Evolutionary conservation across 1,140 invertebrate genomes (phyloP).

Genomic region (Lepidostoma basale): DNA sequence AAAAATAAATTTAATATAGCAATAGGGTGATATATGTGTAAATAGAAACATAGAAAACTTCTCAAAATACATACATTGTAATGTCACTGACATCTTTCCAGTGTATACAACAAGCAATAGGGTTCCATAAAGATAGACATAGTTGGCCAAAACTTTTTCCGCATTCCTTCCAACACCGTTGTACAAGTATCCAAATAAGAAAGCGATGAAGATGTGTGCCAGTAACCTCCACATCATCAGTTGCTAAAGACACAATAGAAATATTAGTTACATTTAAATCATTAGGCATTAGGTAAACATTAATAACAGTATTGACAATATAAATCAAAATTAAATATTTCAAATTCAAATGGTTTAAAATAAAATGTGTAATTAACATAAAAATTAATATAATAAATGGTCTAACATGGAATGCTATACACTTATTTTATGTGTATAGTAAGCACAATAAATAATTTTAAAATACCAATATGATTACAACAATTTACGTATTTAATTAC

Average conservation of each 20-base stretch:
- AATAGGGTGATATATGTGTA: not conserved
- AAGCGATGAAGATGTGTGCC: constrained; percentile 81
- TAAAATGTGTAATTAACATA: no score
- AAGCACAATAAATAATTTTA: no score
- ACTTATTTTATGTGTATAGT: no score
- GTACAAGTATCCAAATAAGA: constrained; percentile 90
- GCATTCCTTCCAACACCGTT: constrained; percentile 85
- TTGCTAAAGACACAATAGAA: constrained; percentile 65
- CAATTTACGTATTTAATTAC: no score
- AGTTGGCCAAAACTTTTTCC: constrained; percentile 85
- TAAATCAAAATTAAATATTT: no score
- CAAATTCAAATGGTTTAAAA: no score
- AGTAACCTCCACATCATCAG: constrained; percentile 76
- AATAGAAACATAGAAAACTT: no score
- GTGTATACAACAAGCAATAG: constrained; percentile 91
- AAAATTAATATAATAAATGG: no score
- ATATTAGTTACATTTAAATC: constrained; percentile 24
- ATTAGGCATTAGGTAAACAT: constrained; percentile 16
- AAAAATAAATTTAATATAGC: not conserved
- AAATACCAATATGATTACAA: no score
- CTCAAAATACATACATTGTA: constrained; percentile 85
- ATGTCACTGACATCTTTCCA: constrained; percentile 93
- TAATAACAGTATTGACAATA: no score
- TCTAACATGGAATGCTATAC: no score
- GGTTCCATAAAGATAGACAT: constrained; percentile 90